phyloP scores from a whole-genome alignment of 1,140 invertebrate genomes.

The Halotydeus destructor region DNA sequence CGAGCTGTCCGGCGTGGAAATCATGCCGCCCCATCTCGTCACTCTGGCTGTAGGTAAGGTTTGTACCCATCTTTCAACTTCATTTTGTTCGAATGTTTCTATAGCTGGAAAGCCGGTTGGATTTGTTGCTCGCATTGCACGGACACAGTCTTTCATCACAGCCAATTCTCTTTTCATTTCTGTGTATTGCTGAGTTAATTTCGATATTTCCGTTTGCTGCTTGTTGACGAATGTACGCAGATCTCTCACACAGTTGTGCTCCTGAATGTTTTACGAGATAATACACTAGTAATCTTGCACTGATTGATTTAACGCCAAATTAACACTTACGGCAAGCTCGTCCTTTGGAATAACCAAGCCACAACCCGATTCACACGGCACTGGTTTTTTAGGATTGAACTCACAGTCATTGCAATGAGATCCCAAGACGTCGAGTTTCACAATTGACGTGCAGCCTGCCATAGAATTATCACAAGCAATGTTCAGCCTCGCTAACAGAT shows the following conservation, averaged over 20 bases:
- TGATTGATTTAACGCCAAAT: constrained; percentile 9
- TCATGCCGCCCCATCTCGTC: constrained; percentile 90
- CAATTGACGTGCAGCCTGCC: constrained; percentile 57
- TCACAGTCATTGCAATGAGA: constrained; percentile 75
- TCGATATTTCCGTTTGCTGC: constrained; percentile 59
- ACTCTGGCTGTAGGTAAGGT: constrained; percentile 63
- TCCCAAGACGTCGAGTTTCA: constrained; percentile 62
- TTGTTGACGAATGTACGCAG: constrained; percentile 57
- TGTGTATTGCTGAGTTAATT: constrained; percentile 62
- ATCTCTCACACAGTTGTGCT: constrained; percentile 81
- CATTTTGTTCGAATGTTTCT: constrained; percentile 76
- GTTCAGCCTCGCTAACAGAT: constrained; percentile 61
- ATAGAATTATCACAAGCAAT: constrained; percentile 73
- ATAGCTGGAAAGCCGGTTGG: constrained; percentile 58
- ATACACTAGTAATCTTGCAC: constrained; percentile 3
- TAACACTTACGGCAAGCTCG: constrained; percentile 40
- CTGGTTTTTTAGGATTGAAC: constrained; percentile 77
- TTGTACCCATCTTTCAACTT: constrained; percentile 68
- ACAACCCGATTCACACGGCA: constrained; percentile 76
- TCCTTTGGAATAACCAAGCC: constrained; percentile 82
- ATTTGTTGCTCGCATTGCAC: constrained; percentile 67
- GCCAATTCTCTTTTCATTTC: constrained; percentile 71
- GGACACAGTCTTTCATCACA: constrained; percentile 71
- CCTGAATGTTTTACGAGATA: constrained; percentile 26
- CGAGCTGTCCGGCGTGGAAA: constrained; percentile 79